Conservation (phyloP, 2,888 invertebrate genomes). For the Drosophila infuscata region DNA sequence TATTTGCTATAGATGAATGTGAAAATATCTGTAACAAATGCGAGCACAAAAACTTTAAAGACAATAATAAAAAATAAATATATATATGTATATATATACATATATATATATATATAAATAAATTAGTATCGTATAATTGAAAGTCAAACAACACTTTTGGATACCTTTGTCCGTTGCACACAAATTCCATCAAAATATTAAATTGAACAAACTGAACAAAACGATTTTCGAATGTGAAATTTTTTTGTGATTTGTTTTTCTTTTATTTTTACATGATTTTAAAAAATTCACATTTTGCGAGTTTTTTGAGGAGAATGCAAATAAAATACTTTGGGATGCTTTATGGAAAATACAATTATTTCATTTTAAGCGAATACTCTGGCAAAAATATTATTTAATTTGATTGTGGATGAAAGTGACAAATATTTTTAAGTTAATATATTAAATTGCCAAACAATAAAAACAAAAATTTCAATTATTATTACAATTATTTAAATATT, state of each 20-base stretch:
- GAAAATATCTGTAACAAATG: constrained; percentile 22
- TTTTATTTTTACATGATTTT: background rate
- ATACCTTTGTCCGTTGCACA: constrained; percentile 2
- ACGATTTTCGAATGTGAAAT: constrained; percentile 13
- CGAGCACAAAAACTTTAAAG: constrained; percentile 25
- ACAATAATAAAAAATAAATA: constrained; percentile 30
- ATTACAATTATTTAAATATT: background rate
- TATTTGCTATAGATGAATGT: constrained; percentile 34
- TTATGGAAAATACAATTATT: background rate
- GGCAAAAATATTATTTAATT: background rate
- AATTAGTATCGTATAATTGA: constrained; percentile 13
- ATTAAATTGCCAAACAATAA: background rate
- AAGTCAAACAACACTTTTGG: constrained; percentile 13
- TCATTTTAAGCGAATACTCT: background rate
- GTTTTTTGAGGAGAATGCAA: background rate
- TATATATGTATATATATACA: background rate
- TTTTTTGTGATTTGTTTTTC: constrained; percentile 1
- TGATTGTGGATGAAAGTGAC: background rate
- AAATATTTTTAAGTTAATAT: background rate
- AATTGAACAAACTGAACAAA: constrained; percentile 9
- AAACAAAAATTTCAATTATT: background rate
- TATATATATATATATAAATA: background rate
- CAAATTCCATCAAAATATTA: background rate
- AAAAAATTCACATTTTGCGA: background rate
- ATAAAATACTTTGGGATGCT: background rate